These are phyloP conservation scores for Etheostoma spectabile DNA, from an alignment of 2,113 vertebrate genomes.

Conservation along the genomic window DNA sequence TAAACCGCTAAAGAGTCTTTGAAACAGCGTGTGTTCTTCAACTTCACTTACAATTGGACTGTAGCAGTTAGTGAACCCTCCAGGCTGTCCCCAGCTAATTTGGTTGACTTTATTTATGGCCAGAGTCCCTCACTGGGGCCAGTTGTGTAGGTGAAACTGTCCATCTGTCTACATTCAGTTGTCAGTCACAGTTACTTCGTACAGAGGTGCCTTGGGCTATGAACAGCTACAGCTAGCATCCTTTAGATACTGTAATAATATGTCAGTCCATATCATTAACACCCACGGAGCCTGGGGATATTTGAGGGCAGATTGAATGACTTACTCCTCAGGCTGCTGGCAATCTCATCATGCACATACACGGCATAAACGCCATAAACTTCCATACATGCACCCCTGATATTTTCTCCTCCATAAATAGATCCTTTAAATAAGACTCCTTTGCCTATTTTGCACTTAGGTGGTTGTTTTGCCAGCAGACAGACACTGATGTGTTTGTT, in stretches of 20 bases:
- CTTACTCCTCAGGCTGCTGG: conserved; percentile 43
- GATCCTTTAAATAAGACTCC: conserved; percentile 18
- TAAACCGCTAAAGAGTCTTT: conserved; percentile 36
- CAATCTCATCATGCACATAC: not conserved
- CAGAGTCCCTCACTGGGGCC: conserved; percentile 35
- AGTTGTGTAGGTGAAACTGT: conserved; percentile 54
- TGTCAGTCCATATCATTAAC: conserved; percentile 73
- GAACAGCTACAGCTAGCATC: conserved; percentile 63
- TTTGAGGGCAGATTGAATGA: conserved; percentile 52
- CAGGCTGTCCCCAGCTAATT: conserved; percentile 52
- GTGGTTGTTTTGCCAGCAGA: conserved; percentile 26
- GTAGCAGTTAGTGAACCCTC: conserved; percentile 48
- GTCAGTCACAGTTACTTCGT: conserved; percentile 67
- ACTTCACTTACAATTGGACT: conserved; percentile 43
- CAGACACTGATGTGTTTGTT: conserved; percentile 47
- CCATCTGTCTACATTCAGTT: conserved; percentile 62
- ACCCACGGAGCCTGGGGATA: conserved; percentile 62
- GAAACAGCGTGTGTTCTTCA: conserved; percentile 39
- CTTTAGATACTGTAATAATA: conserved; percentile 78
- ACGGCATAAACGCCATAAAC: not conserved
- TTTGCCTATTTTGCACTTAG: conserved; percentile 40
- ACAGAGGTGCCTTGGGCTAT: conserved; percentile 44
- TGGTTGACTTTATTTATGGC: conserved; percentile 62
- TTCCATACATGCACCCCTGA: conserved; percentile 11
- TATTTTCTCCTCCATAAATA: conserved; percentile 27